Conservation (phyloP, 2,797 vertebrate species). For the Leuciscus waleckii region DNA sequence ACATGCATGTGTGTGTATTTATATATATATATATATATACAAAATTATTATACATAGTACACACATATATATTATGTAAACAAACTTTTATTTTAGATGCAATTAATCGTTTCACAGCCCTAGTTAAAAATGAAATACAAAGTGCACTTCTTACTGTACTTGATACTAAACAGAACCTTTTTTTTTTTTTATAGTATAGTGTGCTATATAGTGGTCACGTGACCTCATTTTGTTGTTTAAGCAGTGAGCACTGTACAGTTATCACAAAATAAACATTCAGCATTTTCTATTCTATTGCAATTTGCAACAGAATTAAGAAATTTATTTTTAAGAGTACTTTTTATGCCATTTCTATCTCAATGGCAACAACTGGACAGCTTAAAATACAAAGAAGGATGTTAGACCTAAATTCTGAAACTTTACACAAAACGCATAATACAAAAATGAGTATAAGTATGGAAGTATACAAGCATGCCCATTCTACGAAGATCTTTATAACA, state of each 20-base stretch:
- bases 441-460: neutral
- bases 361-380: neutral
- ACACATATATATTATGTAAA: too few relatives aligned
- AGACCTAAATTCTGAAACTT: neutral
- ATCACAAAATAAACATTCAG: neutral
- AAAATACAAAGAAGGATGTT: neutral
- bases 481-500: neutral
- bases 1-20: too few relatives aligned
- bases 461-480: neutral
- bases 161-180: neutral
- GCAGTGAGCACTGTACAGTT: neutral
- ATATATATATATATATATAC: too few relatives aligned
- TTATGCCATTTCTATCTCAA: neutral
- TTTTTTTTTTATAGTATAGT: too few relatives aligned
- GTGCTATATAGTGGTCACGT: neutral
- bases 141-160: neutral
- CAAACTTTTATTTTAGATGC: too few relatives aligned
- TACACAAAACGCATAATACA: neutral
- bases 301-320: neutral
- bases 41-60: too few relatives aligned
- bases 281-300: neutral
- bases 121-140: neutral
- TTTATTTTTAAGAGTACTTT: neutral
- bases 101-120: too few relatives aligned
- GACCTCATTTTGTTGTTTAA: neutral